phyloP scores from a whole-genome alignment of 2,113 vertebrate species.

The Polypterus bichir region DNA sequence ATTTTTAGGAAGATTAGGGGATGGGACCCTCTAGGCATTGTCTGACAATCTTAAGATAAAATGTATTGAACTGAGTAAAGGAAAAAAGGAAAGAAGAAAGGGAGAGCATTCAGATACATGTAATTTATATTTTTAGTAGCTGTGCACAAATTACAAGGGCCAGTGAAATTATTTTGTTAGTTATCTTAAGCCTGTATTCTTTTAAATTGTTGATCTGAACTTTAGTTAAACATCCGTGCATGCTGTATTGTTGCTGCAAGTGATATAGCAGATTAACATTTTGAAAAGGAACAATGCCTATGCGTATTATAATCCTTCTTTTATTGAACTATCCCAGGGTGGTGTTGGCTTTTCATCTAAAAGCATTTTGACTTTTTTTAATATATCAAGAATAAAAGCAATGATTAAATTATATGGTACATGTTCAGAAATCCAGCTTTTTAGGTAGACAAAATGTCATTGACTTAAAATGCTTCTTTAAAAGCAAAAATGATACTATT shows the following conservation, averaged over 20 bases:
- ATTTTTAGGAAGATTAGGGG: constrained; percentile 98
- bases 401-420: neutral
- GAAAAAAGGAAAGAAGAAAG: constrained; percentile 27
- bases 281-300: constrained; percentile 62
- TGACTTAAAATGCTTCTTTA: too few species aligned
- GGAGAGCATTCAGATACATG: constrained; percentile 15
- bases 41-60: constrained; percentile 93
- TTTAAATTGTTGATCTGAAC: constrained; percentile 58
- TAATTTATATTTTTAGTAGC: constrained; percentile 26
- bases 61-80: constrained; percentile 45
- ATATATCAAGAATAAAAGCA: neutral
- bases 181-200: constrained; percentile 31
- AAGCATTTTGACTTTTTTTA: constrained; percentile 30
- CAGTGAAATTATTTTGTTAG: constrained; percentile 7
- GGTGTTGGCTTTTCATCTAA: constrained; percentile 46
- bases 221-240: constrained; percentile 42
- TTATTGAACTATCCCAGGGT: constrained; percentile 73
- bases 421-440: too few species aligned
- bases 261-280: constrained; percentile 85
- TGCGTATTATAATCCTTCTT: constrained; percentile 78
- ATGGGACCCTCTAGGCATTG: constrained; percentile 87
- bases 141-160: neutral
- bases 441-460: too few species aligned
- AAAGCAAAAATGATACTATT: too few species aligned
- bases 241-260: constrained; percentile 59